A percentile compares a stretch with the other conserved stretches of the same genome.
Evolutionary conservation across 2,113 vertebrate genomes (phyloP).

Genomic region (Hypocryptadius cinnamomeus): DNA sequence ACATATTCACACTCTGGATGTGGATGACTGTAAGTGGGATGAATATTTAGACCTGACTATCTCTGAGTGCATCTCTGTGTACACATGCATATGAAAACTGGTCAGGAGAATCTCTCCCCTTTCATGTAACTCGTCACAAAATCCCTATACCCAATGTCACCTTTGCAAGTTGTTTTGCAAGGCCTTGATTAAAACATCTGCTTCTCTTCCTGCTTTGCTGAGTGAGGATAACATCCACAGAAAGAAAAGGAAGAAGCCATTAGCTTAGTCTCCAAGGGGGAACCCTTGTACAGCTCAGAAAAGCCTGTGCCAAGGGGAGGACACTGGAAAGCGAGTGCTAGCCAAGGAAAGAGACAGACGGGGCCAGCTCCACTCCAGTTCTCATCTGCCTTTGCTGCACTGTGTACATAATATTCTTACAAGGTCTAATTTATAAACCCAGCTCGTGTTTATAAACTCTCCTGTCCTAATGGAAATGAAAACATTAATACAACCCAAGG

Average conservation of each 20-base stretch:
- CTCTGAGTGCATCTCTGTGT: neutral
- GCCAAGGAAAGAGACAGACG: conserved; percentile 64
- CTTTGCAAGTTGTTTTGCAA: conserved; percentile 10
- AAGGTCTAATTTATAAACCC: conserved; percentile 76
- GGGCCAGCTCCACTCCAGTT: conserved; percentile 51
- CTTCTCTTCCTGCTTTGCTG: conserved; percentile 21
- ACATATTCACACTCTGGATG: neutral
- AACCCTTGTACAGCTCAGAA: conserved; percentile 11
- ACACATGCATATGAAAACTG: neutral
- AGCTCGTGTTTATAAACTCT: conserved; percentile 75
- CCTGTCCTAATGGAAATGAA: conserved; percentile 75
- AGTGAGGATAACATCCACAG: conserved; percentile 8
- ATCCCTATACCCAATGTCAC: conserved; percentile 14
- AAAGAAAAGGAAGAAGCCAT: conserved; percentile 38
- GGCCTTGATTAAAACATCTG: conserved; percentile 13
- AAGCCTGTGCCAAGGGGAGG: conserved; percentile 35
- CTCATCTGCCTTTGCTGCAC: conserved; percentile 54
- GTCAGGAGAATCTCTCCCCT: neutral
- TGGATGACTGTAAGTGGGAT: neutral
- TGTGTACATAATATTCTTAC: conserved; percentile 66
- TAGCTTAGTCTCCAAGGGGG: conserved; percentile 15
- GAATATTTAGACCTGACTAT: neutral
- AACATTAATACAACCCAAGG: conserved; percentile 75
- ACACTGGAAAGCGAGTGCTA: neutral
- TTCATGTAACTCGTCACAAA: neutral